phyloP scores from a whole-genome alignment of 2,888 invertebrate species.

The Drosophila nr. perissopoda region DNA sequence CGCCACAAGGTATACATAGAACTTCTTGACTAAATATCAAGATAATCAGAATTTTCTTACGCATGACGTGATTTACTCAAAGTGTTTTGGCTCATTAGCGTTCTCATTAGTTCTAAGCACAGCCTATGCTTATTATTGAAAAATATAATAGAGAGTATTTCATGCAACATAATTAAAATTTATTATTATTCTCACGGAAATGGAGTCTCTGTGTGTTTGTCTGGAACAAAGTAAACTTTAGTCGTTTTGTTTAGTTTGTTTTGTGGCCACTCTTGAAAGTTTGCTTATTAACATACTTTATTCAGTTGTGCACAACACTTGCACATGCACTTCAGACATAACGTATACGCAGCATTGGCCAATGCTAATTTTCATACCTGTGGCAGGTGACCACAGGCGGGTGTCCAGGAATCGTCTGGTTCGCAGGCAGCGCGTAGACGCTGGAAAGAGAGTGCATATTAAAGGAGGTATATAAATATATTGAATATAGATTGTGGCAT shows the following conservation, averaged over 20 bases:
- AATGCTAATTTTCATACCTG: constrained; percentile 36
- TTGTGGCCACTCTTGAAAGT: constrained; percentile 23
- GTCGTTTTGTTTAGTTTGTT: constrained; percentile 15
- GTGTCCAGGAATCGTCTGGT: constrained; percentile 82
- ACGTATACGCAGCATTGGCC: constrained; percentile 52
- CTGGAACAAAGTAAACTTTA: constrained; percentile 26
- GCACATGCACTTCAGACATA: constrained; percentile 36
- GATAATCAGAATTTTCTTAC: background rate
- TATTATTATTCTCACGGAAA: background rate
- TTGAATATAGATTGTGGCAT: background rate
- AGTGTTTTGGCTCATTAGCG: background rate
- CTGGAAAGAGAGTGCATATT: constrained; percentile 38
- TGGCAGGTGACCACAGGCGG: constrained; percentile 70
- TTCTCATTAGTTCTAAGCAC: background rate
- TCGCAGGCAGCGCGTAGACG: constrained; percentile 74
- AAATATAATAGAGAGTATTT: background rate
- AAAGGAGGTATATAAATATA: background rate
- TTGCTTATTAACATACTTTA: constrained; percentile 1
- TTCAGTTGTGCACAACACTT: background rate
- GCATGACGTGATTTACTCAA: background rate
- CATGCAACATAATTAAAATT: background rate
- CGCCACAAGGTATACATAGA: background rate
- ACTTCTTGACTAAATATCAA: background rate
- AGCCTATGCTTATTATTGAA: background rate
- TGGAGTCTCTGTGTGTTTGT: constrained; percentile 17